Base-by-base conservation (phyloP, 2,113 vertebrate species). In the Nyctibius bracteatus region DNA sequence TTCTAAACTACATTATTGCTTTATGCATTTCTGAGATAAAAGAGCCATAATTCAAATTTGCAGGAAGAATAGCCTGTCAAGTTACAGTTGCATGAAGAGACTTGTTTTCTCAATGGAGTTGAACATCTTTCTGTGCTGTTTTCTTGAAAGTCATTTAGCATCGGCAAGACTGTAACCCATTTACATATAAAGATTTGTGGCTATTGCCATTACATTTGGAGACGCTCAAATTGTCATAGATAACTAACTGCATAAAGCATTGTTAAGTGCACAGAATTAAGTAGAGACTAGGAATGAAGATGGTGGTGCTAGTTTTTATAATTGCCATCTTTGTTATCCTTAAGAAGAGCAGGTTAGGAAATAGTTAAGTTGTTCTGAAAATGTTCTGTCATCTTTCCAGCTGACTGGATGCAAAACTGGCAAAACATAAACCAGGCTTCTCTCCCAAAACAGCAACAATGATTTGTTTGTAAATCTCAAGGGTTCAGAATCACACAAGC, bases 401-500 rank as follows among this genome's bases (percentile, higher is more conserved):
- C 85, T 88, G 71, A 75, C 35, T 90, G 54, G 8, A 77, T 88
- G 31, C 59, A 90, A 82, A 95, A 82, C 18, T 94, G 74, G 74
- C 66, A 52, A 92, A 86, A 77, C 41, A 93, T 93, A 96, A 92
- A 2, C 5, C 31, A 86, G 49, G 43, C 62, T 86, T 1, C 46
- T 88, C 30, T 93, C 80, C 80, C 67, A 74, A 70, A 94, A 73
- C 37, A 83, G 46, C 88, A 94, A 70, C 67, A 82, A 37, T 72
- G 54, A 90, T 95, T 92, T 96, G 77, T 92, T 96, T 90, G 68
- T 92, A 81, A 67, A 94, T 84, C 47, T 71, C 1, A 86, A 86
- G 39, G 37, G 25, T 52, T 89, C 30, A 59, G 49, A 46, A 35
- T 86, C 47, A 35, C 35, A 77, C 9, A 61, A 72, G 10, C 31